Conservation (phyloP, 2,113 vertebrate genomes). For the Electrona antarctica region DNA sequence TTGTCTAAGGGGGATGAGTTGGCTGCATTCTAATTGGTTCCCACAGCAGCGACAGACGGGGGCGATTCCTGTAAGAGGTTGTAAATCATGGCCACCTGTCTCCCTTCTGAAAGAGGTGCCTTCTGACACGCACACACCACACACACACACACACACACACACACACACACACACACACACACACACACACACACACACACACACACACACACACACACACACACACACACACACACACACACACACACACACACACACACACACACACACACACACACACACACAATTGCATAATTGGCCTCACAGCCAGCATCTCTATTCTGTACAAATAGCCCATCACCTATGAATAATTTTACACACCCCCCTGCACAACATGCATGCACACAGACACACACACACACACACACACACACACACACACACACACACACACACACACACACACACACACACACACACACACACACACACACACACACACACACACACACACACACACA, state of each 20-base stretch:
- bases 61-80: slow-evolving; percentile 66
- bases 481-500: slow-evolving; percentile 26
- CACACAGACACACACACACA: slow-evolving; percentile 30
- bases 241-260: slow-evolving; percentile 8
- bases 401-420: slow-evolving; percentile 23
- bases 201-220: slow-evolving; percentile 38
- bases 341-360: slow-evolving; percentile 53
- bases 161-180: slow-evolving; percentile 33
- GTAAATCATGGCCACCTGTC: slow-evolving; percentile 66
- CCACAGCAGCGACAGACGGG: slow-evolving; percentile 23
- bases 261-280: slow-evolving; percentile 8
- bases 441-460: slow-evolving; percentile 23
- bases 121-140: no score
- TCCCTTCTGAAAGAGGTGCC: slow-evolving; percentile 34
- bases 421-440: slow-evolving; percentile 10
- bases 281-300: slow-evolving; percentile 20
- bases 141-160: slow-evolving; percentile 25
- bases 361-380: slow-evolving; percentile 27
- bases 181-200: slow-evolving; percentile 31
- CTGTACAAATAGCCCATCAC: slow-evolving; percentile 29
- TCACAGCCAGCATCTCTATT: background rate
- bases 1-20: background rate
- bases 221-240: slow-evolving; percentile 10
- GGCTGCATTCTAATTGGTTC: slow-evolving; percentile 40
- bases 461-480: slow-evolving; percentile 11